Conservation (phyloP, 2,888 invertebrate species). For the Netelia melanura region DNA sequence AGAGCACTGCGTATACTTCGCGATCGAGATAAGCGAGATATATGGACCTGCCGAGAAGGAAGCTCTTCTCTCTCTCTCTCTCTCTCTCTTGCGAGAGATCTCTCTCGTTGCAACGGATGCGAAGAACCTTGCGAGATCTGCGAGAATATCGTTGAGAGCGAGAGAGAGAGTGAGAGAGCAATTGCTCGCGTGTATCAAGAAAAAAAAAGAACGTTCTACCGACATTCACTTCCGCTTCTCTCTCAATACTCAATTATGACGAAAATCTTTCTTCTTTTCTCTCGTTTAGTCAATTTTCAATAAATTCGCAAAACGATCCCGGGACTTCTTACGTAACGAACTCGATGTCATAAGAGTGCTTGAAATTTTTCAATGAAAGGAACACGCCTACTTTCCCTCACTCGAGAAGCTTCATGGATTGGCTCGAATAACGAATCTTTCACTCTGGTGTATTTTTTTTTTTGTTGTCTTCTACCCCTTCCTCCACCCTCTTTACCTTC, state of each 20-base stretch:
- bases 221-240: conserved; percentile 38
- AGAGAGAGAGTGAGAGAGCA: conserved; percentile 58
- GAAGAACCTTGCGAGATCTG: conserved; percentile 34
- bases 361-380: conserved; percentile 25
- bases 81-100: conserved; percentile 38
- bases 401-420: conserved; percentile 39
- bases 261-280: conserved; percentile 8
- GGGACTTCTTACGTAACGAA: no score
- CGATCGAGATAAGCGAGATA: conserved; percentile 77
- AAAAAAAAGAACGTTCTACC: conserved; percentile 36
- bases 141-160: conserved; percentile 13
- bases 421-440: conserved; percentile 49
- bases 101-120: conserved; percentile 55
- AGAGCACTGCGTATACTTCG: conserved; percentile 61
- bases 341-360: not conserved
- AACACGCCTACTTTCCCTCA: conserved; percentile 33
- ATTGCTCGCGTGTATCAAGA: conserved; percentile 66
- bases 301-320: not conserved
- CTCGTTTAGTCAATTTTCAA: not conserved
- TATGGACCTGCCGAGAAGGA: conserved; percentile 73
- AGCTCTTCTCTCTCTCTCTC: conserved; percentile 37
- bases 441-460: conserved; percentile 26
- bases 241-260: conserved; percentile 10
- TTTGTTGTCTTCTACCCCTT: conserved; percentile 18
- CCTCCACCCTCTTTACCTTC: conserved; percentile 30